These are phyloP conservation scores for Daboia siamensis DNA, from an alignment of 2,113 vertebrate species.

Conservation along the genomic window DNA sequence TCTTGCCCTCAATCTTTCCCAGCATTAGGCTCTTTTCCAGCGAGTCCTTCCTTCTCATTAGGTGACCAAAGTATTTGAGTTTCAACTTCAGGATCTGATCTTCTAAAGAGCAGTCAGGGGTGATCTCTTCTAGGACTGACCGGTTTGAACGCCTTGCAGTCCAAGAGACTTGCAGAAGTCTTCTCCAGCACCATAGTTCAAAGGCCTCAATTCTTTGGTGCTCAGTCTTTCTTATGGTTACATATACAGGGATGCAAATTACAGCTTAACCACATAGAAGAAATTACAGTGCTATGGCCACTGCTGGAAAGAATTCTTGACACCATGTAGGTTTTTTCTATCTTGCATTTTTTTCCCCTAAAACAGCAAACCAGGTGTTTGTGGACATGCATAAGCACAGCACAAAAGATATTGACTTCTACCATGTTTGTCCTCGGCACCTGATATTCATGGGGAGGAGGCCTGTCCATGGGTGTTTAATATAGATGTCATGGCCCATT, in stretches of 20 bases:
- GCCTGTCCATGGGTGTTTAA: not conserved
- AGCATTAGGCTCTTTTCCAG: no score
- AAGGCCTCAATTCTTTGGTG: no score
- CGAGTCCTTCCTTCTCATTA: no score
- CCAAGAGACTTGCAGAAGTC: no score
- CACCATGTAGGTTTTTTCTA: not conserved
- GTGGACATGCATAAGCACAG: not conserved
- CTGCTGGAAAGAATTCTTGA: not conserved
- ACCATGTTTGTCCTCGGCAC: not conserved
- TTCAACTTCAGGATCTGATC: no score
- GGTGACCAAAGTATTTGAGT: no score
- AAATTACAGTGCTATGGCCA: not conserved
- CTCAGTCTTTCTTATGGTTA: no score
- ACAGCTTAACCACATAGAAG: not conserved
- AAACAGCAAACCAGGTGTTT: not conserved
- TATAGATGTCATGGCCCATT: not conserved
- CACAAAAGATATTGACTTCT: not conserved
- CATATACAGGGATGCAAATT: not conserved
- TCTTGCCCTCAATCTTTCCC: no score
- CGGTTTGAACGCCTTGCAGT: no score
- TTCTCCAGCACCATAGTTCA: no score
- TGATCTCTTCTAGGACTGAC: no score
- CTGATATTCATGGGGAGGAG: not conserved
- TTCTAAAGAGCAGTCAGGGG: no score
- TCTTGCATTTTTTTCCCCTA: not conserved